Evolutionary conservation across 2,797 vertebrate species (phyloP).

Genomic region (Remorina albescens): DNA sequence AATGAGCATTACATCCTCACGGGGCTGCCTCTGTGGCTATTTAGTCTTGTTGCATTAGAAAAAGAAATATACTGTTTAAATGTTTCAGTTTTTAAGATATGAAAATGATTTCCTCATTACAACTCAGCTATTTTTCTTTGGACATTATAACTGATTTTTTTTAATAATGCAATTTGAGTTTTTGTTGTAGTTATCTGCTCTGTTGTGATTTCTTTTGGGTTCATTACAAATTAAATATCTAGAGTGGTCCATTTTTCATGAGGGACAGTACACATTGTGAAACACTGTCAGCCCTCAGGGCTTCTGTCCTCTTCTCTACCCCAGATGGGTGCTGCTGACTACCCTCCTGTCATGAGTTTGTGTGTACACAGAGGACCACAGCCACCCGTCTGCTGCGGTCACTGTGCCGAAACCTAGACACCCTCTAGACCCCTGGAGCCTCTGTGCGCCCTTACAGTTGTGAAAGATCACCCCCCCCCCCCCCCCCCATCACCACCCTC

Average conservation of each 20-base stretch:
- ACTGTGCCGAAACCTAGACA: slow-evolving; percentile 83
- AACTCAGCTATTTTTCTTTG: background rate
- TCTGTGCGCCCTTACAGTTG: slow-evolving; percentile 77
- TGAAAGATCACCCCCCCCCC: slow-evolving; percentile 60
- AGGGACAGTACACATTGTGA: slow-evolving; percentile 20
- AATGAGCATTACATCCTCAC: slow-evolving; percentile 10
- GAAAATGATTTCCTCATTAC: background rate
- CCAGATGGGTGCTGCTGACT: slow-evolving; percentile 40
- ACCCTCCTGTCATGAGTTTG: slow-evolving; percentile 31
- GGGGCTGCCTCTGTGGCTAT: background rate
- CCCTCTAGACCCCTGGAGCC: slow-evolving; percentile 89
- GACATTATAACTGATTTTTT: background rate
- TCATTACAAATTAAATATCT: slow-evolving; percentile 11
- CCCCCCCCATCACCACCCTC: slow-evolving; percentile 50
- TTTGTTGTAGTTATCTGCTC: background rate
- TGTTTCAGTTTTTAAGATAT: background rate
- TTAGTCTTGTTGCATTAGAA: background rate
- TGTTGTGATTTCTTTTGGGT: slow-evolving; percentile 2
- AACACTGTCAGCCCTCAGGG: slow-evolving; percentile 15
- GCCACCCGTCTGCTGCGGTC: slow-evolving; percentile 61
- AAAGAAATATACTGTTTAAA: slow-evolving; percentile 7
- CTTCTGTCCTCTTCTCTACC: slow-evolving; percentile 36
- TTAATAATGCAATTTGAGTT: background rate
- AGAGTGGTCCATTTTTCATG: slow-evolving; percentile 3
- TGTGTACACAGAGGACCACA: slow-evolving; percentile 62